Conservation (phyloP, 2,113 vertebrate species). For the Solea senegalensis region DNA sequence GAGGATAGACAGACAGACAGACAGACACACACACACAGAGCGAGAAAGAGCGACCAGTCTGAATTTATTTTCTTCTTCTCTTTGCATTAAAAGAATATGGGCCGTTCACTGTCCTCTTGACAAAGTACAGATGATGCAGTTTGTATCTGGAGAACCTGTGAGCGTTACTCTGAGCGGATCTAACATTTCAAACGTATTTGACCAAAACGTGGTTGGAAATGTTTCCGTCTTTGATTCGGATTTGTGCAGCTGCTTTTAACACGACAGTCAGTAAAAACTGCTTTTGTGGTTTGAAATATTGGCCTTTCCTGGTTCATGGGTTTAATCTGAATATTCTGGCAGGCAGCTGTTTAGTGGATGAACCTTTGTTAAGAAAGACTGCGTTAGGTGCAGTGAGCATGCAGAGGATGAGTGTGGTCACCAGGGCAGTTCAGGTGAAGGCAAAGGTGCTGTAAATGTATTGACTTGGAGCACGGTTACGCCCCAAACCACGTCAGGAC, state of each 20-base stretch:
- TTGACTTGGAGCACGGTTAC: conserved; percentile 29
- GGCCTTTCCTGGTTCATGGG: neutral
- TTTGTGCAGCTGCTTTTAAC: neutral
- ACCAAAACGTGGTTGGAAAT: neutral
- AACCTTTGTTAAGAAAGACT: conserved; percentile 15
- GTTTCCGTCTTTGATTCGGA: neutral
- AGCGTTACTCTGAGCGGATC: conserved; percentile 2
- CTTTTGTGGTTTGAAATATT: conserved; percentile 10
- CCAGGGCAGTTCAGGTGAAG: neutral
- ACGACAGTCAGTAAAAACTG: neutral
- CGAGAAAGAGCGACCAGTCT: neutral
- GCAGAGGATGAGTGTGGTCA: neutral
- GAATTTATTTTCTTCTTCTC: conserved; percentile 22
- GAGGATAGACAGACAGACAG: conserved; percentile 12
- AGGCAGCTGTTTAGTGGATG: conserved; percentile 11
- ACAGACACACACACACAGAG: conserved; percentile 4
- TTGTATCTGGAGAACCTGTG: neutral
- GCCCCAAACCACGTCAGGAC: neutral
- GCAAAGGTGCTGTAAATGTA: neutral
- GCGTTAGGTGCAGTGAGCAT: neutral
- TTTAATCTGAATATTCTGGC: neutral
- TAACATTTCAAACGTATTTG: neutral
- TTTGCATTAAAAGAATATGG: conserved; percentile 3
- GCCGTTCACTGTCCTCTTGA: neutral
- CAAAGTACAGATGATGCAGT: conserved; percentile 1